Percentiles rank a stretch among this genome's conserved stretches.
Evolutionary conservation across 2,888 invertebrate species (phyloP).

Genomic region (Drosophila affinis): DNA sequence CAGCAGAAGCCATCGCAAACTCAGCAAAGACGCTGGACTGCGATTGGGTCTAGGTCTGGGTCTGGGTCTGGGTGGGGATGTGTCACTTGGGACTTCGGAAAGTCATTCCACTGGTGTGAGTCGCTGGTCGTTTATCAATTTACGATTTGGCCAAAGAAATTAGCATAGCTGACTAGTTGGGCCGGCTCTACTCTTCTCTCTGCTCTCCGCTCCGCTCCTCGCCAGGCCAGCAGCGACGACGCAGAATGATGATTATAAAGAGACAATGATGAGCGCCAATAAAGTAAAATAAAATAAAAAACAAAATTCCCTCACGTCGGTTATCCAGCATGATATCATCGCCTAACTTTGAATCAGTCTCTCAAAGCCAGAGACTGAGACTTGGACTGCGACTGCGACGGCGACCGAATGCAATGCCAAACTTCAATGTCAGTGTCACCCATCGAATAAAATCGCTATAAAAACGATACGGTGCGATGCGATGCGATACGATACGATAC

Average conservation of each 20-base stretch:
- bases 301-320: conserved; percentile 68
- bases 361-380: background rate
- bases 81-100: conserved; percentile 7
- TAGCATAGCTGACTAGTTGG: conserved; percentile 43
- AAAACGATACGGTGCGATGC: background rate
- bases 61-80: no score
- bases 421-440: conserved; percentile 43
- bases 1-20: conserved; percentile 21
- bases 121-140: conserved; percentile 9
- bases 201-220: no score
- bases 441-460: conserved; percentile 9
- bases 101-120: conserved; percentile 19
- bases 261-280: conserved; percentile 68
- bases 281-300: conserved; percentile 25
- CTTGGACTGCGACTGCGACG: background rate
- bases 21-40: conserved; percentile 1
- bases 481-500: no score
- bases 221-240: background rate
- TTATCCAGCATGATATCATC: conserved; percentile 65
- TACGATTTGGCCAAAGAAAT: conserved; percentile 15
- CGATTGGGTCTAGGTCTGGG: conserved; percentile 21
- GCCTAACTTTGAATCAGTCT: conserved; percentile 55
- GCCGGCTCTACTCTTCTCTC: conserved; percentile 3
- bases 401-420: conserved; percentile 39
- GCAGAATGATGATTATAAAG: conserved; percentile 22